Evolutionary conservation across 2,797 vertebrate species (phyloP).

Genomic region (Pangasius larnaudii): DNA sequence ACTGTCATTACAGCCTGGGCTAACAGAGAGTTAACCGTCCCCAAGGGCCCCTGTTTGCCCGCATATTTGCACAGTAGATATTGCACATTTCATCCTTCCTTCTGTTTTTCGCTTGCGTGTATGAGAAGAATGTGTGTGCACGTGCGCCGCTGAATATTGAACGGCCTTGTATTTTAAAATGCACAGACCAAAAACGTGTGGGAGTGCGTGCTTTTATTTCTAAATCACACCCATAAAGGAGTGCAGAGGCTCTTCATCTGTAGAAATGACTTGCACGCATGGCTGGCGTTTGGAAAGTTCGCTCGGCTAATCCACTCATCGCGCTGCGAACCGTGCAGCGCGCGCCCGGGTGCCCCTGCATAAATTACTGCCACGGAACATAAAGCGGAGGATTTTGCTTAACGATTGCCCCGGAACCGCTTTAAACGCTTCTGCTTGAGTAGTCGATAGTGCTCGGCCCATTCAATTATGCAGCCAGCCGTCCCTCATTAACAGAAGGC

Average conservation of each 20-base stretch:
- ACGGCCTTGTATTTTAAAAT: constrained; percentile 67
- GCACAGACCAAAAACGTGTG: constrained; percentile 20
- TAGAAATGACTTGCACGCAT: constrained; percentile 77
- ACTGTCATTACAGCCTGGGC: constrained; percentile 56
- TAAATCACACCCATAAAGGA: constrained; percentile 70
- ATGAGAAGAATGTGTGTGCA: constrained; percentile 1
- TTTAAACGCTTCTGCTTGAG: constrained; percentile 82
- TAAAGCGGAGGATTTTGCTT: constrained; percentile 82
- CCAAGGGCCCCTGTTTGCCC: constrained; percentile 56
- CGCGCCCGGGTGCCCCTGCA: constrained; percentile 76
- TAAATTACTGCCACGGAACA: constrained; percentile 82
- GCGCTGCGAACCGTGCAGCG: constrained; percentile 77
- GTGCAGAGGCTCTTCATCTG: constrained; percentile 69
- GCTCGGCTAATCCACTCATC: constrained; percentile 80
- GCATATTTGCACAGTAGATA: constrained; percentile 55
- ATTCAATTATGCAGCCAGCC: constrained; percentile 80
- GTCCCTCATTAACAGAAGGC: constrained; percentile 86
- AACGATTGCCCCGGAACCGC: constrained; percentile 75
- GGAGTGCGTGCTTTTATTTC: neutral
- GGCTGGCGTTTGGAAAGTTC: constrained; percentile 75
- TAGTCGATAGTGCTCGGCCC: constrained; percentile 80
- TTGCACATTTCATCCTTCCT: constrained; percentile 47
- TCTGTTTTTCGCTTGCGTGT: constrained; percentile 33
- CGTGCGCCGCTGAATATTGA: constrained; percentile 34
- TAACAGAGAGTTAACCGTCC: constrained; percentile 58